phyloP scores from a whole-genome alignment of 1,140 invertebrate genomes.

The Antheraea pernyi region DNA sequence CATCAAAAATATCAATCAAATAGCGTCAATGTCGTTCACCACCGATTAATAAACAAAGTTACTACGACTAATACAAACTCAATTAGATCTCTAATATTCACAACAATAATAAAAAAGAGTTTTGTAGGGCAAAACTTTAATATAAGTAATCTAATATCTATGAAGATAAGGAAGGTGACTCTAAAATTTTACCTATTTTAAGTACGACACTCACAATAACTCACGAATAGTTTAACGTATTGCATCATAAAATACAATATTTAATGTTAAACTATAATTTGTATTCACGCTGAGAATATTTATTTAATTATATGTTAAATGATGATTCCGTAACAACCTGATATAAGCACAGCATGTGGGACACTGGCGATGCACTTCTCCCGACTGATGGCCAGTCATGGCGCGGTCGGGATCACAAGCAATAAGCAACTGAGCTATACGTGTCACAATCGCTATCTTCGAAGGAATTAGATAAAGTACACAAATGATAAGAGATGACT shows the following conservation, averaged over 20 bases:
- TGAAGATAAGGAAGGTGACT: too few species aligned
- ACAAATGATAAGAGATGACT: conserved; percentile 53
- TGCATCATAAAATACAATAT: background rate
- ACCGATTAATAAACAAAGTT: too few species aligned
- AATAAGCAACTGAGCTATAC: conserved; percentile 27
- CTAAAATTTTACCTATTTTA: too few species aligned
- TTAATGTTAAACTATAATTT: background rate
- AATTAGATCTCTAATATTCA: too few species aligned
- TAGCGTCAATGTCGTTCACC: too few species aligned
- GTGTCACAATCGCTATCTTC: conserved; percentile 23
- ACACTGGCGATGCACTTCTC: conserved; percentile 23
- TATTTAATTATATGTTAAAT: background rate
- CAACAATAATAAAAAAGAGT: too few species aligned
- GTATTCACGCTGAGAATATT: background rate
- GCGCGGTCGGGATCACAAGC: conserved; percentile 24
- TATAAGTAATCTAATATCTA: too few species aligned
- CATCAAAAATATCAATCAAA: too few species aligned
- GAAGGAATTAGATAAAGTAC: conserved; percentile 39
- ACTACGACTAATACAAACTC: too few species aligned
- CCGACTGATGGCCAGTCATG: conserved; percentile 26
- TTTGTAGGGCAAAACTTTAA: too few species aligned
- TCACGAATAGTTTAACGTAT: background rate
- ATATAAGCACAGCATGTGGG: conserved; percentile 30
- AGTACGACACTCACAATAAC: too few species aligned
- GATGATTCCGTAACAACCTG: conserved; percentile 24